These are phyloP conservation scores for Hermaeophaga mercurialis DNA, from an alignment of 2,888 invertebrate species.

Conservation along the genomic window DNA sequence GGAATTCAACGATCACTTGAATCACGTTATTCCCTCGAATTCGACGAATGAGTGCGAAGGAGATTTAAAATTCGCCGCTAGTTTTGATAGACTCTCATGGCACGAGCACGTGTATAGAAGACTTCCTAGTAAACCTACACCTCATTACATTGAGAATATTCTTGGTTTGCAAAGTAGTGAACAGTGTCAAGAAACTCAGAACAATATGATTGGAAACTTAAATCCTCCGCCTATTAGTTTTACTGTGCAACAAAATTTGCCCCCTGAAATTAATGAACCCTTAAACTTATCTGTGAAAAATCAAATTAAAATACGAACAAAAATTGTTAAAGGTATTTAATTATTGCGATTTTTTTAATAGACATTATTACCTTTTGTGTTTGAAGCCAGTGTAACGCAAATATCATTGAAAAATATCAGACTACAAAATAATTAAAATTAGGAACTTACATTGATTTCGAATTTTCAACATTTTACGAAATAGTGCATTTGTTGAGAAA, in stretches of 20 bases:
- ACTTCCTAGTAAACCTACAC: conserved; percentile 81
- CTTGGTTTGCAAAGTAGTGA: conserved; percentile 62
- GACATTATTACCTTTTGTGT: no score
- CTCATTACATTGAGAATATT: conserved; percentile 87
- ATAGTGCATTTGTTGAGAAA: no score
- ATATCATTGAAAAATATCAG: no score
- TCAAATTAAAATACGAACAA: conserved; percentile 50
- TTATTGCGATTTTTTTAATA: no score
- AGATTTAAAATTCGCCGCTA: conserved; percentile 36
- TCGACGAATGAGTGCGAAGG: conserved; percentile 31
- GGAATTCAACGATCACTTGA: conserved; percentile 29
- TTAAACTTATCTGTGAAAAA: conserved; percentile 55
- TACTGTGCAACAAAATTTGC: conserved; percentile 33
- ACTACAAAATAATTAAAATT: no score
- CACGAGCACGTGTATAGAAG: conserved; percentile 89
- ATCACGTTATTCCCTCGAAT: conserved; percentile 26
- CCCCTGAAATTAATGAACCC: conserved; percentile 52
- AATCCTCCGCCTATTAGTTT: conserved; percentile 13
- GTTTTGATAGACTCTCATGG: conserved; percentile 64
- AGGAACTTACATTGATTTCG: no score
- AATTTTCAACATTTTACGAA: no score
- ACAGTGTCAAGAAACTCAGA: conserved; percentile 19
- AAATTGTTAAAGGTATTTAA: conserved; percentile 52
- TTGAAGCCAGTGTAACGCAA: no score
- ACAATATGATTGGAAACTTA: conserved; percentile 19